Conservation (phyloP, 2,113 vertebrate genomes). For the Syrrhaptes paradoxus region DNA sequence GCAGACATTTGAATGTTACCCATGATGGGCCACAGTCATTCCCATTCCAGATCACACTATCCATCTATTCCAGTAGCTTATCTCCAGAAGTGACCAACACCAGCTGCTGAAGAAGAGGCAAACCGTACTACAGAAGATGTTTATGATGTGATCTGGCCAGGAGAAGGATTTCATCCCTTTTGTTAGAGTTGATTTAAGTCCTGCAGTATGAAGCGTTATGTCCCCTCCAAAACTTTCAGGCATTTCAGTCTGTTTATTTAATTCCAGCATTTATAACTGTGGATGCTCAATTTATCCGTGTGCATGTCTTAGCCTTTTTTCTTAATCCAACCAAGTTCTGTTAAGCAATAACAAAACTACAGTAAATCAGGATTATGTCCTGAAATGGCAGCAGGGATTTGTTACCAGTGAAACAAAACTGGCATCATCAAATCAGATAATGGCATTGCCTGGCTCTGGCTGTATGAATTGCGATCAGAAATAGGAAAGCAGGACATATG, state of each 20-base stretch:
- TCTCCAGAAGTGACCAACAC: constrained; percentile 11
- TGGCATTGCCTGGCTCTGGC: constrained; percentile 33
- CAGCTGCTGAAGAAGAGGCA: constrained; percentile 34
- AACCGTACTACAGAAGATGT: not conserved
- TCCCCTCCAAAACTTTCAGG: constrained; percentile 7
- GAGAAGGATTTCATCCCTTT: constrained; percentile 1
- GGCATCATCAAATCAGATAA: constrained; percentile 33
- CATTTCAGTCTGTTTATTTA: constrained; percentile 60
- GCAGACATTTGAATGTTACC: not conserved
- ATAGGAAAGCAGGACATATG: not conserved
- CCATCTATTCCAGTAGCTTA: constrained; percentile 17
- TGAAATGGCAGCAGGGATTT: constrained; percentile 26
- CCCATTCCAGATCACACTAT: not conserved
- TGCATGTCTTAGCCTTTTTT: constrained; percentile 21
- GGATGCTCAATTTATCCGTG: constrained; percentile 25
- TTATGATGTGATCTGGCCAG: constrained; percentile 27
- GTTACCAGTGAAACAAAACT: constrained; percentile 31
- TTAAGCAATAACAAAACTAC: constrained; percentile 30
- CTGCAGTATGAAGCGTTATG: not conserved
- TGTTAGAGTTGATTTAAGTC: constrained; percentile 19
- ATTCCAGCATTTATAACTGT: constrained; percentile 28
- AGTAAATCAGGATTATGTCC: constrained; percentile 54
- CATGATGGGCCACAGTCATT: not conserved
- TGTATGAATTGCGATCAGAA: constrained; percentile 50
- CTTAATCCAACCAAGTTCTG: constrained; percentile 44